Base-by-base conservation (phyloP, 2,797 vertebrate genomes). In the Percopsis omiscomaycus region DNA sequence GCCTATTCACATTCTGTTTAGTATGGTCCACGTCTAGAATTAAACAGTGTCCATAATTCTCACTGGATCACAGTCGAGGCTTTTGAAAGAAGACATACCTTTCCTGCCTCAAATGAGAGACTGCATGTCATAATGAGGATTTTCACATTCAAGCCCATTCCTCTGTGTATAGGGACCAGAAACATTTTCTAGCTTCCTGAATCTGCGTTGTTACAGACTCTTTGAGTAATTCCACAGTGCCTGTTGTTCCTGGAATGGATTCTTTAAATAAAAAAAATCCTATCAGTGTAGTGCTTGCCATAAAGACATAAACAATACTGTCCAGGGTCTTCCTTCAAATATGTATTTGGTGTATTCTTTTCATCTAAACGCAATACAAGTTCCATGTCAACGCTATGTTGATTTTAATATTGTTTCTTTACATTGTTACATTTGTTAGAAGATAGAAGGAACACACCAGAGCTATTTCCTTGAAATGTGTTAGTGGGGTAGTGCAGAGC, bases 101-200 rank as follows among this genome's bases (percentile, higher is more conserved):
- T 68, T 62, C 44, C 68, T 68, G 73, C 55, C 66, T 61, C 45
- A 75, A 83, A 77, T 56, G 29, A 82, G 64, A 84, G 67, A 65
- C 44, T 59, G 58, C 70, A 79, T 73, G 73, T 66, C 64, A 55
- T 83, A 90, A 89, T 84, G 65, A 87, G 80, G 67, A n/a, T 76
- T 77, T 81, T 50, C 63, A 69, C 61, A 86, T 91, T 89, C 87
- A 77, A 69, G 82, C 64, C 79, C 82, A 77, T 77, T 80, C 78
- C 79, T 80, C 78, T 64, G 77, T 75, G 77, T 70, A 71, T 70
- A 71, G 32, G 58, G 71, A 74, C 37, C 55, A 28, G 78, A 64
- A 77, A 80, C 78, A 87, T 85, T 84, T 86, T 77, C 75, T 68
- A 66, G 74, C 78, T 61, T 73, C 71, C 72, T 64, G 68, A 83